A percentile compares a stretch with the other conserved stretches of the same genome.
Evolutionary conservation across 2,888 invertebrate genomes (phyloP).

Genomic region (Copidosoma aretas): DNA sequence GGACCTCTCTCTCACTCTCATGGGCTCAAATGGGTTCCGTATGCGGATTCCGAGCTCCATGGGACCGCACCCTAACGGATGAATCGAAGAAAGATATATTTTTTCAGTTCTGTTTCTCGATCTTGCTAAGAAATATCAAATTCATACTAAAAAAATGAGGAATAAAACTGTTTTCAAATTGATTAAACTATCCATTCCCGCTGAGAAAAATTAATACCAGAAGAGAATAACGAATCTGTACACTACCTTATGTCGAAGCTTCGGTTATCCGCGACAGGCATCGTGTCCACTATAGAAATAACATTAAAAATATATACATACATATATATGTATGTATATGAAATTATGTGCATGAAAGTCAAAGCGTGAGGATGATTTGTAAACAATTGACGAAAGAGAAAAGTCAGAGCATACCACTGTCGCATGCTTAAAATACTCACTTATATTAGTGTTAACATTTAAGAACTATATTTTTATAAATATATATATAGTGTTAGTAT

Average conservation of each 20-base stretch:
- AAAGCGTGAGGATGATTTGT: constrained; percentile 7
- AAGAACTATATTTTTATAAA: constrained; percentile 64
- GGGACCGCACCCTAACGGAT: too few relatives aligned
- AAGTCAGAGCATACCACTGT: constrained; percentile 46
- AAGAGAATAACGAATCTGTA: constrained; percentile 25
- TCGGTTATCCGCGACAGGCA: constrained; percentile 63
- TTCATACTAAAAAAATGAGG: too few relatives aligned
- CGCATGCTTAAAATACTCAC: constrained; percentile 62
- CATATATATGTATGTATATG: constrained; percentile 34
- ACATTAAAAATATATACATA: constrained; percentile 35
- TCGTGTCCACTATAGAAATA: constrained; percentile 51
- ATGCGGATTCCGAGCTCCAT: too few relatives aligned
- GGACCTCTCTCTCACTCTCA: too few relatives aligned
- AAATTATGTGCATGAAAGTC: constrained; percentile 22
- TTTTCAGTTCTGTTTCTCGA: too few relatives aligned
- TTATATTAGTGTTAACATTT: constrained; percentile 63
- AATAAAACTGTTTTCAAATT: too few relatives aligned
- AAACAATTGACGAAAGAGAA: constrained; percentile 4
- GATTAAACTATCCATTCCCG: too few relatives aligned
- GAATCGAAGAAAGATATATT: too few relatives aligned
- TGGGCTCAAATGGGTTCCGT: too few relatives aligned
- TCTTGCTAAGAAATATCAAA: too few relatives aligned
- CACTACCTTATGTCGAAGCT: constrained; percentile 59
- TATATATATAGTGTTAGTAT: constrained; percentile 62
- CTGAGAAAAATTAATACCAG: too few relatives aligned